phyloP scores from a whole-genome alignment of 2,888 invertebrate genomes.

The Druceiella hillmani region DNA sequence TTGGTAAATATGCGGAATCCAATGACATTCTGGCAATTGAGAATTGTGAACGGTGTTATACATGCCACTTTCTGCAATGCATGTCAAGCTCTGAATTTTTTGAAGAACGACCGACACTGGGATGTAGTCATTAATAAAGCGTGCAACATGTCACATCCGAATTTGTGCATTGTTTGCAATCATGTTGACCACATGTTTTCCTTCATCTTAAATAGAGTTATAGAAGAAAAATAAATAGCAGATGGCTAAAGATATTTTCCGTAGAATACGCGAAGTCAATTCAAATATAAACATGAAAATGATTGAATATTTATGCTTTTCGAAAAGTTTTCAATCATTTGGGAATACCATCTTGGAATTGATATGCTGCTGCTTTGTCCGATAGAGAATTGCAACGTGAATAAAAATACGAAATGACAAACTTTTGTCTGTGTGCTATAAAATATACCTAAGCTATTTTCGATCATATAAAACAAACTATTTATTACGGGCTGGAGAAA shows the following conservation, averaged over 20 bases:
- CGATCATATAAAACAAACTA: too few relatives aligned
- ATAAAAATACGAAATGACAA: neutral
- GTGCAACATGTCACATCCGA: neutral
- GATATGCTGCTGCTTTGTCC: slow-evolving; percentile 1
- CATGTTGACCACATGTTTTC: neutral
- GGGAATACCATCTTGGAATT: neutral
- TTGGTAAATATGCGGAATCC: neutral
- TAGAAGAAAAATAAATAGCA: too few relatives aligned
- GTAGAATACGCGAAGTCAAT: neutral
- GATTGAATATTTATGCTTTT: neutral
- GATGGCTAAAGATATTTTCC: too few relatives aligned
- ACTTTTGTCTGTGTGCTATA: too few relatives aligned
- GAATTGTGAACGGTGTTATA: neutral
- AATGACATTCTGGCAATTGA: neutral
- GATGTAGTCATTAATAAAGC: neutral
- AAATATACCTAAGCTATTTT: too few relatives aligned
- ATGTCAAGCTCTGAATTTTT: neutral
- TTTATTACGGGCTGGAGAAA: too few relatives aligned
- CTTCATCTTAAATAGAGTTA: neutral
- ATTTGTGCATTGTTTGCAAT: slow-evolving; percentile 1
- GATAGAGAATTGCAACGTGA: neutral
- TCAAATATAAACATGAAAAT: neutral
- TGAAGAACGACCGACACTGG: neutral
- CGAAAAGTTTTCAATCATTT: neutral
- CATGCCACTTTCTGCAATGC: neutral